phyloP scores from a whole-genome alignment of 1,140 invertebrate species.

The Druon quercuslanigerum region DNA sequence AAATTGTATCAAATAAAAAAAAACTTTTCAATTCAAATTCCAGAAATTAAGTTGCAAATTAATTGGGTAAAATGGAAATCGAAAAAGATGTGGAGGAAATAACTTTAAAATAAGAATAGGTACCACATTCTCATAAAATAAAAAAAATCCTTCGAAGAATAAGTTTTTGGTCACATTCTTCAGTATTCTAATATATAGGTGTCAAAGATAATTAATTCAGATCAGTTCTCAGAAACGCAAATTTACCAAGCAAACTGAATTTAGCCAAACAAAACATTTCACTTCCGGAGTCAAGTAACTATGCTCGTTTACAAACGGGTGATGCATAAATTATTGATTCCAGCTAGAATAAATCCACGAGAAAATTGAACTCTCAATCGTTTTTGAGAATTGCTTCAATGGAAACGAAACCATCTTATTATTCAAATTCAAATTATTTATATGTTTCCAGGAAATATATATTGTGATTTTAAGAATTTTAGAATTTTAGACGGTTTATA shows the following conservation, averaged over 20 bases:
- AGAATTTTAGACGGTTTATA: conserved; percentile 4
- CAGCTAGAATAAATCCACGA: background rate
- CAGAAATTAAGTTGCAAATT: too few relatives aligned
- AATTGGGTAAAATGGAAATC: too few relatives aligned
- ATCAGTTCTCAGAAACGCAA: conserved; percentile 1
- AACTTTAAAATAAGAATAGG: too few relatives aligned
- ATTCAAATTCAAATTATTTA: background rate
- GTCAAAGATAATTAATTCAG: background rate
- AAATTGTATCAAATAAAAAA: too few relatives aligned
- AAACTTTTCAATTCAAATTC: too few relatives aligned
- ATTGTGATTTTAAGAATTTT: background rate
- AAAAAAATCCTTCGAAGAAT: too few relatives aligned
- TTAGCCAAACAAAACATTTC: conserved; percentile 3
- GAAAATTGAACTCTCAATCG: background rate
- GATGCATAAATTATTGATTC: conserved; percentile 22
- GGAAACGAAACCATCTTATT: background rate
- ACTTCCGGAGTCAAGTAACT: conserved; percentile 11
- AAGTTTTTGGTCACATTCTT: too few relatives aligned
- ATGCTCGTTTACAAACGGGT: background rate
- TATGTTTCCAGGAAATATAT: conserved; percentile 14
- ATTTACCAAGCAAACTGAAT: conserved; percentile 7
- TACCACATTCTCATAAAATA: too few relatives aligned
- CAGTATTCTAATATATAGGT: background rate
- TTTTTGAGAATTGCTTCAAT: background rate
- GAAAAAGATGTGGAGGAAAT: too few relatives aligned